Conservation (phyloP, 2,113 vertebrate genomes). For the Saguinus imperator region DNA sequence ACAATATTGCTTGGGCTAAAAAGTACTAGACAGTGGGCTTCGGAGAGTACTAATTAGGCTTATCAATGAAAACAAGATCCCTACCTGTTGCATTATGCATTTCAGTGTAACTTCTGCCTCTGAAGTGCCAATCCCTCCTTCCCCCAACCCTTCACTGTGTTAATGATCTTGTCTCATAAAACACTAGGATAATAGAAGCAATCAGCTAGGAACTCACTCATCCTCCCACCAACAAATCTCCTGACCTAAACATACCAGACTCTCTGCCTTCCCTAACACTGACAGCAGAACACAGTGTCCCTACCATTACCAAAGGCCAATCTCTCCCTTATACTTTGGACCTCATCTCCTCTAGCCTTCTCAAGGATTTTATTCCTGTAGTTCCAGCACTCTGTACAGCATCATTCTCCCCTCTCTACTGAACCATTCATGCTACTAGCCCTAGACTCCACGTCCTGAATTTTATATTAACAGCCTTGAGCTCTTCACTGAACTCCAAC, state of each 20-base stretch:
- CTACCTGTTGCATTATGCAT: not conserved
- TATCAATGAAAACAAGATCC: not conserved
- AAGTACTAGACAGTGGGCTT: not conserved
- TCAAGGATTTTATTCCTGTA: not conserved
- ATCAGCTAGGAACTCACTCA: not conserved
- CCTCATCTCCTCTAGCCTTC: not conserved
- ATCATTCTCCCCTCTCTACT: not conserved
- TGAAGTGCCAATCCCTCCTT: not conserved
- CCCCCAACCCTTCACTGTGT: not conserved
- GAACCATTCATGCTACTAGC: not conserved
- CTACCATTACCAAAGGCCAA: not conserved
- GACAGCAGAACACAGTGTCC: not conserved
- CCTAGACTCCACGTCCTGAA: not conserved
- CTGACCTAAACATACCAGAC: not conserved
- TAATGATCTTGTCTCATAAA: not conserved
- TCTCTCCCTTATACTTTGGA: not conserved
- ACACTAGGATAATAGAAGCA: conserved; percentile 6
- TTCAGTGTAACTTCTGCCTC: not conserved
- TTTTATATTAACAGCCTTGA: not conserved
- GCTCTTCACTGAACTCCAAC: not conserved
- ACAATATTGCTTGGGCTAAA: not conserved
- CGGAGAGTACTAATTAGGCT: not conserved
- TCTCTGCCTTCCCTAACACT: not conserved
- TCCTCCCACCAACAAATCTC: not conserved
- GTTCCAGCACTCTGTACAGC: not conserved